These are phyloP conservation scores for Vulpes vulpes DNA, from an alignment of 2,113 vertebrate genomes.

Conservation along the genomic window DNA sequence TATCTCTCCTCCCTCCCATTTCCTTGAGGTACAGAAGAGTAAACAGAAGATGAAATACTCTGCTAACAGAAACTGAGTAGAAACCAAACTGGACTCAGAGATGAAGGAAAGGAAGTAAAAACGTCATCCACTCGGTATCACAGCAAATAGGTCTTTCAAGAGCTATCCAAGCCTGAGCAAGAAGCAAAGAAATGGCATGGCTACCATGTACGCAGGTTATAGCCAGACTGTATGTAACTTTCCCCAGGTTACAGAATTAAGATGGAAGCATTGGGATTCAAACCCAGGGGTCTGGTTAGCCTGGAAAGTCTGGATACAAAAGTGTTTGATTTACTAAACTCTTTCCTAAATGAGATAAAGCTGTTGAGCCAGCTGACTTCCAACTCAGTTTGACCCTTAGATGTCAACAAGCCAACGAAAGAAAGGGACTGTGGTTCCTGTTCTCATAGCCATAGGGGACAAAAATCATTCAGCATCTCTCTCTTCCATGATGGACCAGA, in stretches of 20 bases:
- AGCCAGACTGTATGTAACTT: not conserved
- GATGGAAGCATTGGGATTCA: not conserved
- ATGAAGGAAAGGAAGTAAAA: not conserved
- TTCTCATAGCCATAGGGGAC: not conserved
- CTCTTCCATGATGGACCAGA: not conserved
- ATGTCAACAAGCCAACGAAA: not conserved
- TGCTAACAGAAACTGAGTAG: slow-evolving; percentile 31
- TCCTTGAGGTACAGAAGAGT: not conserved
- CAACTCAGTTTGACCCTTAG: not conserved
- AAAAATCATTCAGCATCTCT: not conserved
- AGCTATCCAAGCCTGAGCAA: not conserved
- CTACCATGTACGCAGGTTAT: not conserved
- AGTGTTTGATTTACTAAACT: not conserved
- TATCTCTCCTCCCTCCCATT: not conserved
- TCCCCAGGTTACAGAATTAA: slow-evolving; percentile 7
- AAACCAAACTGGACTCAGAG: slow-evolving; percentile 31
- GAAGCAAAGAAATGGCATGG: not conserved
- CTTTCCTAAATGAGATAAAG: not conserved
- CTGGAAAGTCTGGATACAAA: slow-evolving; percentile 17
- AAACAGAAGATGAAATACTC: slow-evolving; percentile 51
- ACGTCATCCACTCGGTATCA: not conserved
- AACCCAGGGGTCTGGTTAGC: not conserved
- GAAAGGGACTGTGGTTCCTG: not conserved
- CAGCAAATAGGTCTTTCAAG: not conserved
- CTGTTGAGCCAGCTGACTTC: not conserved